phyloP scores from a whole-genome alignment of 2,888 invertebrate genomes.

The Resseliella maxima region DNA sequence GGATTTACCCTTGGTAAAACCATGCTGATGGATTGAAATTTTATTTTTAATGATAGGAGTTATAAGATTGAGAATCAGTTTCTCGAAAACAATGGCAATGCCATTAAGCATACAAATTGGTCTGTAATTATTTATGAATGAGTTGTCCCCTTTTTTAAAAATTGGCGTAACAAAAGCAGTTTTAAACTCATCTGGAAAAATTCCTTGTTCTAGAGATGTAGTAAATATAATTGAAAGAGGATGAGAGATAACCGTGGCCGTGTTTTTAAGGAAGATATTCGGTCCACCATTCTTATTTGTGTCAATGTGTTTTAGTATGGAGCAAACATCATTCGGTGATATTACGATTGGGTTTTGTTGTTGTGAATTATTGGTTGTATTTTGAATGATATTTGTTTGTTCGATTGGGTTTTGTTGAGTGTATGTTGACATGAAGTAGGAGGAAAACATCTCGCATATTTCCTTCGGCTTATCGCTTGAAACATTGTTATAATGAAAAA shows the following conservation, averaged over 20 bases:
- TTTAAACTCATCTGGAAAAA: not conserved
- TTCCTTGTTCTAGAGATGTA: not conserved
- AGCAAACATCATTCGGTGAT: not conserved
- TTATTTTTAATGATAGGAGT: not conserved
- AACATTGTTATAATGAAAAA: not conserved
- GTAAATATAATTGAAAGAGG: not conserved
- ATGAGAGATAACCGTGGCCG: not conserved
- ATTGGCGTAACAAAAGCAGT: not conserved
- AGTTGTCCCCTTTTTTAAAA: not conserved
- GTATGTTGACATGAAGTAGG: not conserved
- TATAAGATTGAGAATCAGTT: not conserved
- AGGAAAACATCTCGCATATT: not conserved
- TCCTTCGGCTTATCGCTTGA: not conserved
- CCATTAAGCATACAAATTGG: not conserved
- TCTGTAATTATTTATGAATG: not conserved
- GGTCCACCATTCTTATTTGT: not conserved
- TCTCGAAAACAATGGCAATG: not conserved
- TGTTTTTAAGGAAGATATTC: not conserved
- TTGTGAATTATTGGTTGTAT: not conserved
- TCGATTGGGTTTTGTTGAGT: not conserved
- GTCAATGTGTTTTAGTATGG: not conserved
- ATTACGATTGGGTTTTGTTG: not conserved
- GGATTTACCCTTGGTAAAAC: conserved; percentile 26
- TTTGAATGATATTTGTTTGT: no score
- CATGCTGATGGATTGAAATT: conserved; percentile 9